phyloP scores from a whole-genome alignment of 1,140 invertebrate genomes.

The Vollenhovia emeryi region DNA sequence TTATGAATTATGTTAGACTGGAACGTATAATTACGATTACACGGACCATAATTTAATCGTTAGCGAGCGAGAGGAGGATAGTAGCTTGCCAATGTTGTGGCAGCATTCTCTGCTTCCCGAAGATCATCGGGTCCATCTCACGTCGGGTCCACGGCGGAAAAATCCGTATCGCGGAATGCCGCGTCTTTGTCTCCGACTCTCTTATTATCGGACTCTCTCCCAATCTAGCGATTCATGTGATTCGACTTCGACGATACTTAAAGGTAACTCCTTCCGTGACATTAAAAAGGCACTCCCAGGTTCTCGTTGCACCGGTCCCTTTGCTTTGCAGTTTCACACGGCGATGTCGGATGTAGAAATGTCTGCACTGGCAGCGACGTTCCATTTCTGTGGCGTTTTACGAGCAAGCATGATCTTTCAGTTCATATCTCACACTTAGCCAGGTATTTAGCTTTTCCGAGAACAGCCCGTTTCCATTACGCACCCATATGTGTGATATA shows the following conservation, averaged over 20 bases:
- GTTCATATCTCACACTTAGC: background rate
- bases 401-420: conserved; percentile 7
- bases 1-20: conserved; percentile 43
- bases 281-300: conserved; percentile 73
- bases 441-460: background rate
- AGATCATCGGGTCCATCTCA: conserved; percentile 13
- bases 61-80: background rate
- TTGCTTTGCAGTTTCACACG: conserved; percentile 71
- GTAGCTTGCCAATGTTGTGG: background rate
- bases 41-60: conserved; percentile 29
- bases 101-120: background rate
- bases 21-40: conserved; percentile 51
- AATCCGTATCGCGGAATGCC: conserved; percentile 46
- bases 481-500: background rate
- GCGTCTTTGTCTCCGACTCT: conserved; percentile 53
- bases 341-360: conserved; percentile 70
- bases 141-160: background rate
- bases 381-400: conserved; percentile 67
- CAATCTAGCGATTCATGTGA: conserved; percentile 70
- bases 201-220: conserved; percentile 62
- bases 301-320: conserved; percentile 69
- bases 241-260: conserved; percentile 70
- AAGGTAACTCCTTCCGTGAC: conserved; percentile 73
- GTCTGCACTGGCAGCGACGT: conserved; percentile 38
- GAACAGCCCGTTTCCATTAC: background rate